These are phyloP conservation scores for Drosophila biarmipes DNA, from an alignment of 1,140 invertebrate species.

Conservation along the genomic window DNA sequence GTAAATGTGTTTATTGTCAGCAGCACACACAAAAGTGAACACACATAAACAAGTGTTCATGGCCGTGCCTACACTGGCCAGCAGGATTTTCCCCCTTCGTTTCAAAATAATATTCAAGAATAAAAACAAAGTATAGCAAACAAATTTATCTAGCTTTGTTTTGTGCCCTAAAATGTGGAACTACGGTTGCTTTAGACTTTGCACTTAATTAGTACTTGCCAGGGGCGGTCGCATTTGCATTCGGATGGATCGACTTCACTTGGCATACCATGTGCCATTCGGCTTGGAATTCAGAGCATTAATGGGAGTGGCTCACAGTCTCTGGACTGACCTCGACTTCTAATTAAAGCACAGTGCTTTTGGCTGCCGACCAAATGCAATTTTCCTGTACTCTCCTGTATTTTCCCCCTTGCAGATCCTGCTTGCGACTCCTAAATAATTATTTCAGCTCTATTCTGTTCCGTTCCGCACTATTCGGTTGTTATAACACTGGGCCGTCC, in stretches of 20 bases:
- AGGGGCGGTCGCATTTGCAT: slow-evolving; percentile 13
- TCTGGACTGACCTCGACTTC: slow-evolving; percentile 1
- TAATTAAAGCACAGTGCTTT: slow-evolving; percentile 22
- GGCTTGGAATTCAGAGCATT: not conserved
- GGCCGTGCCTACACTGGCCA: not conserved
- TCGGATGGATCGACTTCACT: slow-evolving; percentile 2
- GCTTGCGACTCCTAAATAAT: slow-evolving; percentile 28
- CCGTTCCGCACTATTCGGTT: slow-evolving; percentile 2
- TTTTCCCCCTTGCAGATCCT: slow-evolving; percentile 3
- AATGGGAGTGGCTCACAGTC: not conserved
- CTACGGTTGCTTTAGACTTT: not conserved
- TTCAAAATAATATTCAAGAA: not conserved
- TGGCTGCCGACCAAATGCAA: slow-evolving; percentile 23
- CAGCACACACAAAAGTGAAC: slow-evolving; percentile 30
- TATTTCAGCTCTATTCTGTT: slow-evolving; percentile 17
- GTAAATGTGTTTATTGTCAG: slow-evolving; percentile 45
- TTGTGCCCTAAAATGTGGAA: slow-evolving; percentile 1
- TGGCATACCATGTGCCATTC: not conserved
- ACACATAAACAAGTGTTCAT: slow-evolving; percentile 32
- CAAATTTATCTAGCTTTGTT: too few species aligned
- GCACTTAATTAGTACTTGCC: slow-evolving; percentile 9
- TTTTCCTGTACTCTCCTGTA: slow-evolving; percentile 19
- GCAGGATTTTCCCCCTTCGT: not conserved
- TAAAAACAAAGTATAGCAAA: too few species aligned
- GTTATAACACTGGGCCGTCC: slow-evolving; percentile 6